phyloP scores from a whole-genome alignment of 2,113 vertebrate species.

The Tachysurus fulvidraco region DNA sequence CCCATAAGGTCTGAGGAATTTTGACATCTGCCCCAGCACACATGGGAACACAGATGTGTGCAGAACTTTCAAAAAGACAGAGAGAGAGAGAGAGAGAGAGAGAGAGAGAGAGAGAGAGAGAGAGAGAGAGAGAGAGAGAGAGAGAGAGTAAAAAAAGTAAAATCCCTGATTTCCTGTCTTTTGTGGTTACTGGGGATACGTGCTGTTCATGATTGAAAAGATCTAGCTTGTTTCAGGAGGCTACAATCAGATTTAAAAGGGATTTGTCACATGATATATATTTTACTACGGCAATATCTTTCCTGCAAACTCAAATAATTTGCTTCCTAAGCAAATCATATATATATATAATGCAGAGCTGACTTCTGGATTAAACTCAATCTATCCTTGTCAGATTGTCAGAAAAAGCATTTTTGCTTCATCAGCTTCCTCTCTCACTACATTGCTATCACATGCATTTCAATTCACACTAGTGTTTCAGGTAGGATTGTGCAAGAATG shows the following conservation, averaged over 20 bases:
- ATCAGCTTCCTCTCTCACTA: background rate
- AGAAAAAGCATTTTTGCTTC: background rate
- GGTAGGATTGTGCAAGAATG: background rate
- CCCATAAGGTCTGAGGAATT: constrained; percentile 55
- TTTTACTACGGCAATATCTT: background rate
- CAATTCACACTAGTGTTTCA: background rate
- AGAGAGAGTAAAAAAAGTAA: constrained; percentile 12
- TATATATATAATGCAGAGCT: background rate
- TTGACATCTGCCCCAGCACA: constrained; percentile 55
- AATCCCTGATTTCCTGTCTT: constrained; percentile 49
- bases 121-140: no score
- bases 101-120: constrained; percentile 10
- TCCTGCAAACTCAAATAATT: constrained; percentile 9
- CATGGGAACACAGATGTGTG: constrained; percentile 57
- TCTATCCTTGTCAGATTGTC: background rate
- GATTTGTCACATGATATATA: background rate
- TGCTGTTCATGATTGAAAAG: constrained; percentile 43
- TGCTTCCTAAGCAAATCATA: background rate
- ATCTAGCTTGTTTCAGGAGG: constrained; percentile 7
- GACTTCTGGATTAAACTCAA: background rate
- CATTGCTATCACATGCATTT: background rate
- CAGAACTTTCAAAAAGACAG: constrained; percentile 41
- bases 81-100: background rate
- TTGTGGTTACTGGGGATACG: constrained; percentile 33
- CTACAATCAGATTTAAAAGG: background rate